Evolutionary conservation across 2,888 invertebrate genomes (phyloP).

Genomic region (Allacma fusca): DNA sequence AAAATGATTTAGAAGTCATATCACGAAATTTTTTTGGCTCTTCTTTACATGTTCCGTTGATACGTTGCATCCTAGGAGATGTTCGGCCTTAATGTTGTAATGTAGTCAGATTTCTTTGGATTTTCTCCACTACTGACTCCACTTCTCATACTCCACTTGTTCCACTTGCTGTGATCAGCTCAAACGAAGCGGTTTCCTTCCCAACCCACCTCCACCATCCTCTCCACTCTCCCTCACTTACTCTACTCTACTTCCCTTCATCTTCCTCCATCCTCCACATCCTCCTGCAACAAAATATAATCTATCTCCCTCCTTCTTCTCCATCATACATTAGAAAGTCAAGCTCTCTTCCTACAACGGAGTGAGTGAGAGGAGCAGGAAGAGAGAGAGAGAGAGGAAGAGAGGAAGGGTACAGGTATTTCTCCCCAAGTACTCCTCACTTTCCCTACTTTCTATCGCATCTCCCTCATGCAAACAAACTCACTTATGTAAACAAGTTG

Average conservation of each 20-base stretch:
- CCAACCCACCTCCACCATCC: conserved; percentile 1
- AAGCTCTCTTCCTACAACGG: too few relatives aligned
- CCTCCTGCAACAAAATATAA: background rate
- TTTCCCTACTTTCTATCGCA: background rate
- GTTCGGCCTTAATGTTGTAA: conserved; percentile 37
- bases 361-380: too few relatives aligned
- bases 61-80: background rate
- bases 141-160: conserved; percentile 43
- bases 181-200: conserved; percentile 35
- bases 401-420: background rate
- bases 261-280: background rate
- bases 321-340: background rate
- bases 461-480: conserved; percentile 26
- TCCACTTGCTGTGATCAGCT: conserved; percentile 40
- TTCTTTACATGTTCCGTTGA: conserved; percentile 23
- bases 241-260: too few relatives aligned
- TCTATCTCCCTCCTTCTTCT: background rate
- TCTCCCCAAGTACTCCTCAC: background rate
- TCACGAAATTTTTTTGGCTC: conserved; percentile 37
- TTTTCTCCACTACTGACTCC: conserved; percentile 42
- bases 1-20: conserved; percentile 43
- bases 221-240: background rate
- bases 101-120: conserved; percentile 39
- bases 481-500: conserved; percentile 35
- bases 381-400: background rate